A percentile compares a stretch with the other conserved stretches of the same genome.
Evolutionary conservation across 2,888 invertebrate genomes (phyloP).

Genomic region (Lordiphosa andalusiaca): DNA sequence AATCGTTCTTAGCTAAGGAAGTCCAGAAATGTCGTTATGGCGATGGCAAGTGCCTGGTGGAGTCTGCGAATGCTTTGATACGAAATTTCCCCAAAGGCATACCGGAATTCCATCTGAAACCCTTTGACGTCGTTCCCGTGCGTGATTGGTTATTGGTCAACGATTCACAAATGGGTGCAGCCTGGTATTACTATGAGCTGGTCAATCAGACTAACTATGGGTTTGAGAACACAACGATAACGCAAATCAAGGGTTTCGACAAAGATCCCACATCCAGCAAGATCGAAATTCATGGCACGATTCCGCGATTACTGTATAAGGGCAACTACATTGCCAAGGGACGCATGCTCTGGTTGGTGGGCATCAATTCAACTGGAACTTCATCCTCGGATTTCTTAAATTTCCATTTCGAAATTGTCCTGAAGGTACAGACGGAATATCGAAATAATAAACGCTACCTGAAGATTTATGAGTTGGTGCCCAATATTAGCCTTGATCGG

Average conservation of each 20-base stretch:
- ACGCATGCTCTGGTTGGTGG: constrained; percentile 49
- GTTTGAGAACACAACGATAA: constrained; percentile 63
- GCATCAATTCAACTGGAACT: constrained; percentile 42
- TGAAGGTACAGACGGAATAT: constrained; percentile 54
- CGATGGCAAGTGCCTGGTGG: constrained; percentile 61
- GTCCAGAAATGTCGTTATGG: constrained; percentile 52
- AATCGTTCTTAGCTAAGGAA: constrained; percentile 29
- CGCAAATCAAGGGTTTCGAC: constrained; percentile 49
- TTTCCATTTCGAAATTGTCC: constrained; percentile 41
- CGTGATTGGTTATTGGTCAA: constrained; percentile 40
- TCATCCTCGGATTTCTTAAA: constrained; percentile 50
- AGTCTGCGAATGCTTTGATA: constrained; percentile 55
- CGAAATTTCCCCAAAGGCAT: constrained; percentile 61
- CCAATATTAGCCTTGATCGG: constrained; percentile 47
- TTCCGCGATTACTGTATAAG: constrained; percentile 51
- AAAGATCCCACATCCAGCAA: constrained; percentile 46
- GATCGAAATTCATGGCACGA: constrained; percentile 43
- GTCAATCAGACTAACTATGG: constrained; percentile 55
- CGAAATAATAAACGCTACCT: constrained; percentile 53
- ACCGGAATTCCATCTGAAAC: constrained; percentile 61
- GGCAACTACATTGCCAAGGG: constrained; percentile 50
- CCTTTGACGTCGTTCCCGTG: constrained; percentile 52
- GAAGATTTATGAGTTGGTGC: constrained; percentile 56
- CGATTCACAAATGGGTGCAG: constrained; percentile 31
- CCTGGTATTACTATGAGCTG: constrained; percentile 51